Evolutionary conservation across 2,113 vertebrate genomes (phyloP).

Genomic region (Loxodonta africana): DNA sequence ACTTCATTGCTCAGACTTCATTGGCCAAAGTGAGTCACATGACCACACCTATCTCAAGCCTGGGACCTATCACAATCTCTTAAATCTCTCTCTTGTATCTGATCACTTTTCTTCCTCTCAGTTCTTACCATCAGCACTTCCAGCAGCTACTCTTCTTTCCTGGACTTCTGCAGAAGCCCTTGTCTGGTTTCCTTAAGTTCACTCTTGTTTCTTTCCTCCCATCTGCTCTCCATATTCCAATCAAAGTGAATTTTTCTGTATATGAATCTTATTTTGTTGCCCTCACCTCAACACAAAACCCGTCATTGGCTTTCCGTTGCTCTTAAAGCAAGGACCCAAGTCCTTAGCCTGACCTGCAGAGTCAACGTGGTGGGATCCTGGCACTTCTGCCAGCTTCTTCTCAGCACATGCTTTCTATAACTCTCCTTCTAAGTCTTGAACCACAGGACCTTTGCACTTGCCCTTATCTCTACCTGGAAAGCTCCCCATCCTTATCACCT

Average conservation of each 20-base stretch:
- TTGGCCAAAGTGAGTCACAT: not conserved
- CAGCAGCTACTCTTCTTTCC: not conserved
- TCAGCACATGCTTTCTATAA: too few relatives aligned
- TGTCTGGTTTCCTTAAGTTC: not conserved
- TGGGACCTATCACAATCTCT: not conserved
- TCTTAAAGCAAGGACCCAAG: not conserved
- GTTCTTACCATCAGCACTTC: too few relatives aligned
- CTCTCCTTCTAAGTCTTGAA: not conserved
- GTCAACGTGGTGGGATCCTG: too few relatives aligned
- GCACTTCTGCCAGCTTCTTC: not conserved
- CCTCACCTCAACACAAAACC: not conserved
- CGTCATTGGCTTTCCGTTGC: not conserved
- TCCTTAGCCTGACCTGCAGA: not conserved
- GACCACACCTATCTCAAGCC: rapidly evolving
- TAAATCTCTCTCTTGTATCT: not conserved
- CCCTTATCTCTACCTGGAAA: not conserved
- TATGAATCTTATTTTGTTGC: too few relatives aligned
- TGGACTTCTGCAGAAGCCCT: not conserved
- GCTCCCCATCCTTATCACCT: rapidly evolving
- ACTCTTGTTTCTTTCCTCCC: not conserved
- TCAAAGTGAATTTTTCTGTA: not conserved
- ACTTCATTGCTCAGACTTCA: not conserved
- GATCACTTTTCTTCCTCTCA: too few relatives aligned
- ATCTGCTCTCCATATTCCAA: not conserved
- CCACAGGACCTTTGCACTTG: not conserved